phyloP scores from a whole-genome alignment of 2,113 vertebrate species.

The Podarcis muralis region DNA sequence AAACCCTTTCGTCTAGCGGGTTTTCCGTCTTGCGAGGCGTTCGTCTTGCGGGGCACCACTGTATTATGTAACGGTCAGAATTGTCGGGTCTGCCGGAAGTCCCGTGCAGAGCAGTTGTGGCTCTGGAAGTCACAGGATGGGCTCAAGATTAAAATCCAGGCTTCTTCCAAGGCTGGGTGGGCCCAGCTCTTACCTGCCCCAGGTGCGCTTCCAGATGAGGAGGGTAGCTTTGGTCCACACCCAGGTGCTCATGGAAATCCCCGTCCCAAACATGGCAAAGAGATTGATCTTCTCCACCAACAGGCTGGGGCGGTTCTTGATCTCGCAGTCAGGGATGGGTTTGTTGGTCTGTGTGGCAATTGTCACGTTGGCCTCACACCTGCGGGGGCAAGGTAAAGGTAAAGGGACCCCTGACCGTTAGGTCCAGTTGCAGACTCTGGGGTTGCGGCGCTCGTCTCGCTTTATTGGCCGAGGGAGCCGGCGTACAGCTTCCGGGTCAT shows the following conservation, averaged over 20 bases:
- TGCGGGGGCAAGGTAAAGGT: conserved; percentile 41
- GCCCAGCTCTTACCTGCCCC: conserved; percentile 85
- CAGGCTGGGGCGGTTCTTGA: conserved; percentile 95
- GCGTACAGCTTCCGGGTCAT: no score
- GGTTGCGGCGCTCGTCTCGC: no score
- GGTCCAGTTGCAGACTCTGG: no score
- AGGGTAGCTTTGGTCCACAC: conserved; percentile 99
- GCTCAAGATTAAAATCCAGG: background rate
- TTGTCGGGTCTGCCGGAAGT: fast-evolving
- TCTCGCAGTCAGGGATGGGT: conserved; percentile 92
- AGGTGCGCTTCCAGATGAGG: conserved; percentile 97
- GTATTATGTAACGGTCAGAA: no score
- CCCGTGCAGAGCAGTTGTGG: background rate
- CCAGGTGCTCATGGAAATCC: conserved; percentile 98
- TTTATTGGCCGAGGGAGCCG: no score
- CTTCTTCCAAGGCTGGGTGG: background rate
- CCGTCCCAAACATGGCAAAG: conserved; percentile 98
- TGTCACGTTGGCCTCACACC: conserved; percentile 97
- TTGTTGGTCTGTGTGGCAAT: conserved; percentile 96
- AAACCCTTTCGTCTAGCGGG: no score
- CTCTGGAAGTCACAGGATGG: background rate
- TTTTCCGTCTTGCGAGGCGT: no score
- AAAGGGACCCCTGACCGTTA: no score
- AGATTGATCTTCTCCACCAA: conserved; percentile 98
- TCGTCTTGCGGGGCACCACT: no score